Conservation (phyloP, 1,140 invertebrate genomes). For the Euura lappo region DNA sequence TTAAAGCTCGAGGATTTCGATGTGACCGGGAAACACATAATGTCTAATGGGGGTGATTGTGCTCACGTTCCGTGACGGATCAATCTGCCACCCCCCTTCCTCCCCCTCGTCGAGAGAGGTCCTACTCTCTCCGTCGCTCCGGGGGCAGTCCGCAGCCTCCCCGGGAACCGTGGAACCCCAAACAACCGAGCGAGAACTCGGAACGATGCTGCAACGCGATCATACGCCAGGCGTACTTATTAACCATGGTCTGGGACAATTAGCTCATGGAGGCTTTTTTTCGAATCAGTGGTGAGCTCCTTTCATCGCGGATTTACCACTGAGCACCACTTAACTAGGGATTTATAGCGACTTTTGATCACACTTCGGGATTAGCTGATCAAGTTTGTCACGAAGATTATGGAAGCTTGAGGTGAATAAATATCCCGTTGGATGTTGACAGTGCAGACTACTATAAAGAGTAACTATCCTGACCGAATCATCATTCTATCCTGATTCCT, state of each 20-base stretch:
- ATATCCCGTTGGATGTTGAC: too few relatives aligned
- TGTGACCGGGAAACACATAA: slow-evolving; percentile 50
- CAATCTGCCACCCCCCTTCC: slow-evolving; percentile 56
- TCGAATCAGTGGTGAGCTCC: not conserved
- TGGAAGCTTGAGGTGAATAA: too few relatives aligned
- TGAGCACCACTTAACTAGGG: not conserved
- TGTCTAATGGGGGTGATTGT: slow-evolving; percentile 61
- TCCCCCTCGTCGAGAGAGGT: slow-evolving; percentile 11
- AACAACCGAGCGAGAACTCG: not conserved
- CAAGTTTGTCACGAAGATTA: too few relatives aligned
- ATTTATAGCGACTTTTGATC: too few relatives aligned
- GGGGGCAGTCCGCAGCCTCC: slow-evolving; percentile 11
- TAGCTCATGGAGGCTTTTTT: too few relatives aligned
- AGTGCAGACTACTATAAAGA: too few relatives aligned
- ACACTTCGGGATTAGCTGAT: too few relatives aligned
- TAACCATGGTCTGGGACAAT: too few relatives aligned
- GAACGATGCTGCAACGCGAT: not conserved
- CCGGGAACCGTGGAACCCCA: not conserved
- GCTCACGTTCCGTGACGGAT: slow-evolving; percentile 59
- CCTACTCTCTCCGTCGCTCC: not conserved
- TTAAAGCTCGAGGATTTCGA: slow-evolving; percentile 14
- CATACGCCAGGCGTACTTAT: not conserved
- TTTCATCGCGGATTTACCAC: not conserved
- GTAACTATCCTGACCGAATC: too few relatives aligned
- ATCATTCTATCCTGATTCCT: too few relatives aligned